Percentiles rank a stretch among this genome's conserved stretches.
Conservation (phyloP, 1,140 invertebrate species). For the Branchinecta lindahli region DNA sequence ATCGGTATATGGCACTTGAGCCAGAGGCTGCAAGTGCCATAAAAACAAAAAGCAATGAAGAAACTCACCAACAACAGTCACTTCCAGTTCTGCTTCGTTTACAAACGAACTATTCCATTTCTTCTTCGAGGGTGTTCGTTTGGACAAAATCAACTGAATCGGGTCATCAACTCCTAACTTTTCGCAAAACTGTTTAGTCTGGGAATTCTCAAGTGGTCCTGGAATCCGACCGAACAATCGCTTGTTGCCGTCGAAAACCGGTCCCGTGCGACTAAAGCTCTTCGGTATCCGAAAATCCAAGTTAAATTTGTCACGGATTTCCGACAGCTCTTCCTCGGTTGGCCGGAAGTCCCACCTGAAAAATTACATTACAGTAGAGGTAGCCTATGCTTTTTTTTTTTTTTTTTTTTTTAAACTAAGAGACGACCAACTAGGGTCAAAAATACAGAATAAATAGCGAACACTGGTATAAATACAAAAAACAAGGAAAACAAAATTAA, state of each 20-base stretch:
- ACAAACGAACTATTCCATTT: not conserved
- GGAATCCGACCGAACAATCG: constrained; percentile 24
- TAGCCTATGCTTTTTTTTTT: not conserved
- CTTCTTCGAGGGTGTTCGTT: not conserved
- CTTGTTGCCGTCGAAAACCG: constrained; percentile 39
- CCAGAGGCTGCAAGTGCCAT: too few relatives aligned
- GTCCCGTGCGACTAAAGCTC: constrained; percentile 58
- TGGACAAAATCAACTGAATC: constrained; percentile 27
- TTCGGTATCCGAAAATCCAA: constrained; percentile 47
- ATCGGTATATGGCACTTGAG: too few relatives aligned
- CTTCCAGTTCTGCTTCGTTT: not conserved
- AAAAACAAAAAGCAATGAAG: too few relatives aligned
- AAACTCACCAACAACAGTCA: not conserved
- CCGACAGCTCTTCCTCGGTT: constrained; percentile 50
- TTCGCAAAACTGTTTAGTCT: constrained; percentile 66
- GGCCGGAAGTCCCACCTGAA: constrained; percentile 57
- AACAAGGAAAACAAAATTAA: too few relatives aligned
- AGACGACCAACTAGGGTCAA: too few relatives aligned
- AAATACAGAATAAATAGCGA: too few relatives aligned
- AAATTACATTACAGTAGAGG: not conserved
- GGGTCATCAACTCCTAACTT: constrained; percentile 63
- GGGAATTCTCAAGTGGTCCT: constrained; percentile 50
- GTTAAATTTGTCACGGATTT: constrained; percentile 46
- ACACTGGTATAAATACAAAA: too few relatives aligned
- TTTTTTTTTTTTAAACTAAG: too few relatives aligned